Evolutionary conservation across 2,797 vertebrate species (phyloP).

Genomic region (Mareca strepera): DNA sequence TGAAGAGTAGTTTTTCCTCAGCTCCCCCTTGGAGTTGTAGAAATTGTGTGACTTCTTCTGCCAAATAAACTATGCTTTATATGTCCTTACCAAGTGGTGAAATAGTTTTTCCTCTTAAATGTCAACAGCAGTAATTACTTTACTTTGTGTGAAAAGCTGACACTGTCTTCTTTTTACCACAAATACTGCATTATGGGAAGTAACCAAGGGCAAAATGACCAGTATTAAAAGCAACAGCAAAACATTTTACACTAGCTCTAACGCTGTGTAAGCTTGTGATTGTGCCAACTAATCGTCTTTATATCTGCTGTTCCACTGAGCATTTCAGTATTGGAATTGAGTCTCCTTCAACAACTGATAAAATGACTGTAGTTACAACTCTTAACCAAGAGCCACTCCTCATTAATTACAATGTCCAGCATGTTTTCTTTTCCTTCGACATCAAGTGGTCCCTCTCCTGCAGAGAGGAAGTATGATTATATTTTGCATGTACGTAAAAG

Average conservation of each 20-base stretch:
- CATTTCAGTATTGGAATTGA: conserved; percentile 38
- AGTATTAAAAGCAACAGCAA: conserved; percentile 64
- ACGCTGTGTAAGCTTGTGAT: conserved; percentile 56
- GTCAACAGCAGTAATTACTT: conserved; percentile 29
- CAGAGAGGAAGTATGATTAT: conserved; percentile 59
- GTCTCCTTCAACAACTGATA: conserved; percentile 46
- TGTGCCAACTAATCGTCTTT: conserved; percentile 71
- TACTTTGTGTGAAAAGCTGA: conserved; percentile 49
- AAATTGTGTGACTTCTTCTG: conserved; percentile 60
- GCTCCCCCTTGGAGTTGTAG: conserved; percentile 47
- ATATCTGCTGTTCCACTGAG: conserved; percentile 44
- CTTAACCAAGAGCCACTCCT: conserved; percentile 28
- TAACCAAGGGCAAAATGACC: conserved; percentile 71
- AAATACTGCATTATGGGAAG: conserved; percentile 47
- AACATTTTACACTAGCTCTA: conserved; percentile 11
- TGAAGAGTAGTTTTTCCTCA: conserved; percentile 41
- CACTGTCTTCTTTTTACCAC: conserved; percentile 14
- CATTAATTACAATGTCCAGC: conserved; percentile 30
- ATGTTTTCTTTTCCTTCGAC: conserved; percentile 38
- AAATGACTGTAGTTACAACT: conserved; percentile 42
- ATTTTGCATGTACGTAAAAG: conserved; percentile 67
- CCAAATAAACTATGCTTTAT: conserved; percentile 44
- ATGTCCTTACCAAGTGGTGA: conserved; percentile 45
- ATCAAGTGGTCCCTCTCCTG: conserved; percentile 46
- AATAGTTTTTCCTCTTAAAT: conserved; percentile 18